Evolutionary conservation across 1,140 invertebrate species (phyloP), one percentile per base, ranked within the genome.

Genomic region (Bombus haemorrhoidalis): DNA sequence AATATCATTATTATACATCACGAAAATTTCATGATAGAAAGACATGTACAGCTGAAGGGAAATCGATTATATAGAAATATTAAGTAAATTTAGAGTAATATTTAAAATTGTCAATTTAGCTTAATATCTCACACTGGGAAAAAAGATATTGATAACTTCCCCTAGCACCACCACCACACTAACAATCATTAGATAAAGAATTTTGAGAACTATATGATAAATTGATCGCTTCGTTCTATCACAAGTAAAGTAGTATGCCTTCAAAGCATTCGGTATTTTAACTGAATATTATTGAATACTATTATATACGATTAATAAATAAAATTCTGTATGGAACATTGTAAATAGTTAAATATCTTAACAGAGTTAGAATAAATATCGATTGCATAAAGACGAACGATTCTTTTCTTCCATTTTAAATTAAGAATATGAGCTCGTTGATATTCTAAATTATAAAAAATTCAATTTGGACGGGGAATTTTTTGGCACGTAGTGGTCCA

Each of bases 401-500:
- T 57, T 69, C 18, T 25, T 9, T 34, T 22, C 32, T 66, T 22
- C 15, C 8, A 32, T 43, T 66, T 53, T 47, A 72, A 85, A 71
- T 64, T 37, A 85, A 71, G 1, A 86, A 28, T 2, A 34, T 79
- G 59, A 72, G 79, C 47, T 37, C 18, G 59, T 80, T 43, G 47
- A 76, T 69, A 34, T 78, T 53, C 13, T 64, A 85, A 87, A 85
- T 87, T 83, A 85, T 59, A 41, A 28, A 82, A 77, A 91, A 90
- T 88, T 83, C 64, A 85, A 90, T 81, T 86, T 90, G 89, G 89
- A 90, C 89, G 89, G 89, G 89, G 76, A 85, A 76, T 88, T 57
- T 84, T 88, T 91, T 91, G 89, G 89, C 89, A 91, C 89, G 57
- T 85, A 88, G 68, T 91, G 89, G 89, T 90, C 89, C 89, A 86